Conservation (phyloP, 35 echinoderm and acorn worm genomes). For the Strongylocentrotus purpuratus region DNA sequence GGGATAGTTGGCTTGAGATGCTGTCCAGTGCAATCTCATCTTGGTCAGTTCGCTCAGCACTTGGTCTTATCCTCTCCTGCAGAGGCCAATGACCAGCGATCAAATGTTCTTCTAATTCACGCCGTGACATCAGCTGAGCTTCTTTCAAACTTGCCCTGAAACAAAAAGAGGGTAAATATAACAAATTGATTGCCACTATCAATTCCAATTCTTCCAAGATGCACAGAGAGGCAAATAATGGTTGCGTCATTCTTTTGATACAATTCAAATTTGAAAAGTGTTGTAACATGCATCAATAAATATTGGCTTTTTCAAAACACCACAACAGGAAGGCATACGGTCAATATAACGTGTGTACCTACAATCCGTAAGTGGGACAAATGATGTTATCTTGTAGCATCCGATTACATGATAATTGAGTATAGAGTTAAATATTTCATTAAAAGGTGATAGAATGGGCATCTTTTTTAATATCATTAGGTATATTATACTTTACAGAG, state of each 20-base stretch:
- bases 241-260: not conserved
- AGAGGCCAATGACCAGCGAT: slow-evolving; percentile 61
- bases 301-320: too few species aligned
- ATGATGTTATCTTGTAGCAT: too few species aligned
- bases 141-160: slow-evolving; percentile 46
- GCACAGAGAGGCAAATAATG: not conserved
- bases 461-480: too few species aligned
- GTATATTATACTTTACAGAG: too few species aligned
- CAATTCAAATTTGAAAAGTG: too few species aligned
- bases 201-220: not conserved
- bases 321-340: too few species aligned
- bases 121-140: slow-evolving; percentile 55
- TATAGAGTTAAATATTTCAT: too few species aligned
- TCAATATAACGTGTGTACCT: too few species aligned
- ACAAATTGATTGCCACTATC: not conserved
- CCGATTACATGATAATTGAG: too few species aligned
- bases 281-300: too few species aligned
- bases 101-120: slow-evolving; percentile 67
- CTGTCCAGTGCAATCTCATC: slow-evolving; percentile 56
- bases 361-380: too few species aligned
- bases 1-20: slow-evolving; percentile 26
- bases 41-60: not conserved
- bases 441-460: too few species aligned
- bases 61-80: not conserved
- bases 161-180: not conserved